Evolutionary conservation across 2,797 vertebrate species (phyloP).

Genomic region (Peromyscus melanophrys): DNA sequence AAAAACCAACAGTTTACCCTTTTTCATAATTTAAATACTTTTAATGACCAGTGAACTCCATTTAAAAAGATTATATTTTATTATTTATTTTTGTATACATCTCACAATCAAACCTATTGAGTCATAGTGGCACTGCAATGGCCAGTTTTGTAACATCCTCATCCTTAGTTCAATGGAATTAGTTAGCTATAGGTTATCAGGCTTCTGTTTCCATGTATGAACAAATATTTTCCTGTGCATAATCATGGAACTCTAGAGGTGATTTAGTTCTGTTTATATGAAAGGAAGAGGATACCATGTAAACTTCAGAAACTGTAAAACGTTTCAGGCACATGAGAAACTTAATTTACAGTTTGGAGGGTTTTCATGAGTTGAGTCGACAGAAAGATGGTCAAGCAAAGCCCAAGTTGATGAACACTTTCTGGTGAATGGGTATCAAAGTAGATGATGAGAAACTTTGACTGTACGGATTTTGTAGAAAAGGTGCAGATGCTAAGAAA

Average conservation of each 20-base stretch:
- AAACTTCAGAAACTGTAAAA: background rate
- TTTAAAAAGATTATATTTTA: no score
- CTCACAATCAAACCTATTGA: no score
- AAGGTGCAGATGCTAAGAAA: background rate
- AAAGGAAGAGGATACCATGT: background rate
- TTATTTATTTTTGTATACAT: no score
- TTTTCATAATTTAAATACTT: background rate
- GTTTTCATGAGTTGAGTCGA: background rate
- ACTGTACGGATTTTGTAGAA: background rate
- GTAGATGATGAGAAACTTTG: background rate
- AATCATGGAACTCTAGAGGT: background rate
- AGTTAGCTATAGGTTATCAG: background rate
- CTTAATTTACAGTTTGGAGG: background rate
- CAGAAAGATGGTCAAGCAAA: background rate
- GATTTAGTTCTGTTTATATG: background rate
- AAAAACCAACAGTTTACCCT: background rate
- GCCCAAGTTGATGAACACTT: background rate
- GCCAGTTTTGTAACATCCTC: background rate
- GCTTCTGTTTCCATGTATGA: background rate
- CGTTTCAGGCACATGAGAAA: background rate
- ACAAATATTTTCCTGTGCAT: background rate
- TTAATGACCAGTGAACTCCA: background rate
- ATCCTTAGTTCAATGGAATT: background rate
- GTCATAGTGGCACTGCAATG: background rate
- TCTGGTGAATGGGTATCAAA: background rate